phyloP scores from a whole-genome alignment of 2,888 invertebrate genomes.

The Cordylochernes scorpioides region DNA sequence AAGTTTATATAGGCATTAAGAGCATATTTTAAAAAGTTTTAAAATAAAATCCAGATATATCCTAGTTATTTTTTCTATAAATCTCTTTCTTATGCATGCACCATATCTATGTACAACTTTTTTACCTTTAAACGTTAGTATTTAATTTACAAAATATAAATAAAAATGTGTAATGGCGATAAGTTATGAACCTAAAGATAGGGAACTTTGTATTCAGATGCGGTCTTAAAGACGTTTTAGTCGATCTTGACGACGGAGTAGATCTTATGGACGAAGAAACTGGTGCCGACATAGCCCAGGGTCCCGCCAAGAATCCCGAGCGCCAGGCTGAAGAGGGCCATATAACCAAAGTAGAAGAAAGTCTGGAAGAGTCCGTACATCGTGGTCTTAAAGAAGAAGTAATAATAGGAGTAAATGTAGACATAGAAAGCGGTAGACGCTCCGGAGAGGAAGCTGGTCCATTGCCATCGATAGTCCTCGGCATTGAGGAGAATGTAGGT shows the following conservation, averaged over 20 bases:
- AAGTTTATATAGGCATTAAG: too few relatives aligned
- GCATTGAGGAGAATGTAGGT: slow-evolving; percentile 97
- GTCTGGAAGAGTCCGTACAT: slow-evolving; percentile 99
- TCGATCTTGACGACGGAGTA: slow-evolving; percentile 99
- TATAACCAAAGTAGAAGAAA: slow-evolving; percentile 94
- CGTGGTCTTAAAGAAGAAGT: slow-evolving; percentile 97
- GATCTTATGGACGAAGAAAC: slow-evolving; percentile 88
- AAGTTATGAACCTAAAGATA: too few relatives aligned
- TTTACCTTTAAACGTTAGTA: too few relatives aligned
- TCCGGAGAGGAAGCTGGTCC: slow-evolving; percentile 93
- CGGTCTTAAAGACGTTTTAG: slow-evolving; percentile 29
- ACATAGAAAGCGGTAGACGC: slow-evolving; percentile 90
- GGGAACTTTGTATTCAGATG: too few relatives aligned
- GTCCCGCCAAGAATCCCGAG: slow-evolving; percentile 71
- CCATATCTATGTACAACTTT: too few relatives aligned
- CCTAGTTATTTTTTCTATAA: too few relatives aligned
- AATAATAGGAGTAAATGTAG: slow-evolving; percentile 92
- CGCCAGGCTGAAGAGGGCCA: slow-evolving; percentile 90
- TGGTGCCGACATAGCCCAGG: slow-evolving; percentile 69
- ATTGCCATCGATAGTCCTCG: slow-evolving; percentile 98
- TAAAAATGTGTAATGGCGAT: too few relatives aligned
- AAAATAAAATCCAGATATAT: too few relatives aligned
- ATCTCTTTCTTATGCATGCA: too few relatives aligned
- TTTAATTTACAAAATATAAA: too few relatives aligned
- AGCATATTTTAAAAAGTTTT: too few relatives aligned